Evolutionary conservation across 2,797 vertebrate genomes (phyloP).

Genomic region (Halcyon smyrnensis): DNA sequence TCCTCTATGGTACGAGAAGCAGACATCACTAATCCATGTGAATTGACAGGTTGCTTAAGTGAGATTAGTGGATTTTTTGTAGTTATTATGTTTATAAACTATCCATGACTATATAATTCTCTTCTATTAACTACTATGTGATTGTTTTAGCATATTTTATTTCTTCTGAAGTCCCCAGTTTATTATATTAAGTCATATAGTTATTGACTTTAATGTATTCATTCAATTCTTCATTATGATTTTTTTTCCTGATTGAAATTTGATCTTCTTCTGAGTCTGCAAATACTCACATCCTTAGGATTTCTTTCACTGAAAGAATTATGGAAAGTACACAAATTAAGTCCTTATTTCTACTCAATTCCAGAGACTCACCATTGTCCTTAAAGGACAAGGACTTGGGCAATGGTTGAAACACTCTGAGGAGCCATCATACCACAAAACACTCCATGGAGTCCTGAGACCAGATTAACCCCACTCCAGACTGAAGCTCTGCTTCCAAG

Average conservation of each 20-base stretch:
- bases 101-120: constrained; percentile 35
- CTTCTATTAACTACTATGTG: constrained; percentile 72
- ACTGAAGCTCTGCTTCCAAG: not conserved
- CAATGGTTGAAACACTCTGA: not conserved
- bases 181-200: constrained; percentile 36
- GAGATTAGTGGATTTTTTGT: constrained; percentile 57
- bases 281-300: not conserved
- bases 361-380: not conserved
- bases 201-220: constrained; percentile 5
- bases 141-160: constrained; percentile 67
- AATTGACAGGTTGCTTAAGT: constrained; percentile 68
- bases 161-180: constrained; percentile 51
- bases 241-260: not conserved
- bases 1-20: constrained; percentile 1
- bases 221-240: not conserved
- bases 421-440: not conserved
- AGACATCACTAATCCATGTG: constrained; percentile 52
- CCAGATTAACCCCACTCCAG: not conserved
- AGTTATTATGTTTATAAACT: constrained; percentile 74
- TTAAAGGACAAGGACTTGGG: fast-evolving
- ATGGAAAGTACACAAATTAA: not conserved
- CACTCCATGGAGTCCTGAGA: not conserved
- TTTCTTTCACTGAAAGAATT: not conserved
- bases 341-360: not conserved
- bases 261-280: not conserved